Evolutionary conservation across 2,888 invertebrate species (phyloP).

Genomic region (Vesta saturnalis): DNA sequence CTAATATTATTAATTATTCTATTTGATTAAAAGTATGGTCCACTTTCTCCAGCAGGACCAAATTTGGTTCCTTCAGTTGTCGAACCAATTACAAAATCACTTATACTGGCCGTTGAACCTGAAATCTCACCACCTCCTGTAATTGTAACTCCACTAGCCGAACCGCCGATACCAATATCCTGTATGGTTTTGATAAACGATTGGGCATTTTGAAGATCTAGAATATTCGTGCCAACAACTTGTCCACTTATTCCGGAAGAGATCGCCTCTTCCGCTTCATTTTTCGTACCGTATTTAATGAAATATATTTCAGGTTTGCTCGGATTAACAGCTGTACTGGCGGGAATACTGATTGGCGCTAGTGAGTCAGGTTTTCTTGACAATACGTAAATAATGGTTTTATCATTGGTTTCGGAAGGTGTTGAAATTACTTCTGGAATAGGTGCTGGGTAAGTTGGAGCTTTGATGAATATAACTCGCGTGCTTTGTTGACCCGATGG

Average conservation of each 20-base stretch:
- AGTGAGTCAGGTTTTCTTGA: conserved; percentile 75
- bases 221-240: neutral
- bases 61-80: neutral
- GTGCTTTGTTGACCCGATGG: conserved; percentile 58
- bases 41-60: neutral
- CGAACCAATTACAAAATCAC: neutral
- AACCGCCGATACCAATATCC: neutral
- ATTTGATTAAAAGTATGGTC: neutral
- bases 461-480: conserved; percentile 63
- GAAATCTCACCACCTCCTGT: neutral
- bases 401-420: conserved; percentile 51
- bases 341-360: conserved; percentile 79
- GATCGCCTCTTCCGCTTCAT: conserved; percentile 45
- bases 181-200: conserved; percentile 2
- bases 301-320: conserved; percentile 90
- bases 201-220: neutral
- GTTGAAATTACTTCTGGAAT: conserved; percentile 49
- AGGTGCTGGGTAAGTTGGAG: conserved; percentile 51
- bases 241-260: conserved; percentile 21
- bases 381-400: conserved; percentile 57
- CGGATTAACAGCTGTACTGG: conserved; percentile 79
- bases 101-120: neutral
- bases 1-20: too few species aligned
- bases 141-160: neutral
- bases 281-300: conserved; percentile 75